Evolutionary conservation across 2,888 invertebrate genomes (phyloP), one percentile per base, ranked within the genome.

Genomic region (Meloe dianella): DNA sequence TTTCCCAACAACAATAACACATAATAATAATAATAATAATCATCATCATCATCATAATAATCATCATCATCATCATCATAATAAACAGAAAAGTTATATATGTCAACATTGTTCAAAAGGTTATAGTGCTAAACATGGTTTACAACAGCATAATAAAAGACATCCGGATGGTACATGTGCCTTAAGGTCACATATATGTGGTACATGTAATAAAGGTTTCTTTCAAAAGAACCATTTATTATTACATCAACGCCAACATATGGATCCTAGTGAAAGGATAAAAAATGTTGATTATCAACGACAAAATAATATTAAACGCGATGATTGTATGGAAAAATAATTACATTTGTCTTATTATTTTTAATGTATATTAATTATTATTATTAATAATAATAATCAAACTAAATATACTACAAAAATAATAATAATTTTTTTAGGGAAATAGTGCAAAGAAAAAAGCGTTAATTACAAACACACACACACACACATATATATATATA

Each of bases 141-240:
- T 94, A 6, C 87, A 92, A 67, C 93, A 93, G 76, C 94, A 94
- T 82, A 91, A 92, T 77, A 89, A 91, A 69, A 88, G 91, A 82
- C 93, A 93, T 80, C 92, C 93, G 2, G 92, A 92, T 73, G 93
- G 92, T 60, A 90, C 91, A 71, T 93, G 93, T 79, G 92, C 93
- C 61, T 85, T 93, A 58, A 88, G 92, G 74, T 91, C 92, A 57
- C 92, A 93, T 79, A 89, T 92, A 12, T 94, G 94, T 79, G 88
- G 88, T 71, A 91, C 92, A 79, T 94, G 94, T 79, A 92, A 92
- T 65, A 94, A 93, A 81, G 92, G 92, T 14, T 94, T 94, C 87
- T 92, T 92, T 86, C 94, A 94, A 83, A 93, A 93, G 84, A 93
- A 93, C 81, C 93, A 94, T 79, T 85, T 94, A 68, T 88, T 92